Evolutionary conservation across 1,140 invertebrate species (phyloP), one percentile per base, ranked within the genome.

Genomic region (Sesamia nonagrioides): DNA sequence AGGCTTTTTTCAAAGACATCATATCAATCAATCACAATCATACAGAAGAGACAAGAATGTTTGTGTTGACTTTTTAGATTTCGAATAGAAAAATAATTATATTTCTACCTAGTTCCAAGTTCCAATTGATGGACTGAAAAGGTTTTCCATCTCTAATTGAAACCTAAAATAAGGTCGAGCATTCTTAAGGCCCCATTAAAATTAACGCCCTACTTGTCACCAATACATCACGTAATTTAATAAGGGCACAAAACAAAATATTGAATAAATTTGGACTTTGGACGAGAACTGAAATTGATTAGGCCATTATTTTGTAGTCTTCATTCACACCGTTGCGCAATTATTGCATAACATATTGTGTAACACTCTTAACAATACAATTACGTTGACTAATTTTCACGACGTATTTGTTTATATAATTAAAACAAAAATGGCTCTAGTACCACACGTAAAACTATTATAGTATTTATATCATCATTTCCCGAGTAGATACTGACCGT

Each of bases 241-340:
- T 17, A 21, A 18, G 17, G 61, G 21, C 11, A 58, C 37, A 66
- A 17, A 45, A 63, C 35, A 63, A 63, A 63, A 27, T 63, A 63
- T 40, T 61, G 13, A 21, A n/a, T 37, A 56, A 56, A 40, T 40
- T 68, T 56, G 33, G 33, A 72, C 33, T 56, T 58, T 21, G 17
- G 18, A 54, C 50, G 50, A 72, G 56, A 66, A 42, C 50, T 54
- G 33, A 54, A 74, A 74, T 42, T 48, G 11, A 42, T 42, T 45
- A 74, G 52, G 52, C 71, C 60, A 27, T 74, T 60, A 74, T 74
- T 50, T 74, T 42, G 27, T 37, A 33, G 71, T 11, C 56, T 27
- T 21, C 52, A 60, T 54, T 74, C 71, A 74, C 71, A 74, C 71
- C 17, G 71, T 74, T 74, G 54, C 71, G 54, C 18, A 60, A 74